phyloP scores from a whole-genome alignment of 2,888 invertebrate genomes.

The Drosophila cognata region DNA sequence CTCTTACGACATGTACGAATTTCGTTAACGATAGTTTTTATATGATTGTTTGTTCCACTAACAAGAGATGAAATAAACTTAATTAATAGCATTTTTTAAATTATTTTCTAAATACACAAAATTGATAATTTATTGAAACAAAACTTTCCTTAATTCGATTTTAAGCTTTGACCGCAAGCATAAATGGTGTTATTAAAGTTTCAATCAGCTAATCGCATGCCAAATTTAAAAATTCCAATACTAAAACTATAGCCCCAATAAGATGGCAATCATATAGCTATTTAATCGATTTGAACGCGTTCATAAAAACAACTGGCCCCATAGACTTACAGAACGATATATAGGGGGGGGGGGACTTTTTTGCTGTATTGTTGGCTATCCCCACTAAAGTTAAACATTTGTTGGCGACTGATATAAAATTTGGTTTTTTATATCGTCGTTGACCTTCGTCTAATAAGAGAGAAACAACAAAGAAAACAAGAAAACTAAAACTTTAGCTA shows the following conservation, averaged over 20 bases:
- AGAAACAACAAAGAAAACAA: slow-evolving; percentile 54
- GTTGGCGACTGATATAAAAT: slow-evolving; percentile 69
- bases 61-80: background rate
- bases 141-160: slow-evolving; percentile 16
- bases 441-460: slow-evolving; percentile 78
- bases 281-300: slow-evolving; percentile 76
- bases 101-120: background rate
- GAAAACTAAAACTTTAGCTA: slow-evolving; percentile 70
- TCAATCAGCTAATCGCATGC: slow-evolving; percentile 24
- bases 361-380: background rate
- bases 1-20: no score
- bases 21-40: background rate
- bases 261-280: slow-evolving; percentile 49
- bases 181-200: slow-evolving; percentile 36
- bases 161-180: background rate
- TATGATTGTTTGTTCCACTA: background rate
- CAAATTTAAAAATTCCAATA: slow-evolving; percentile 25
- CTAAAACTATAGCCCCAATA: slow-evolving; percentile 35
- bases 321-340: slow-evolving; percentile 50
- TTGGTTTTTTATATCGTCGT: slow-evolving; percentile 77
- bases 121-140: background rate
- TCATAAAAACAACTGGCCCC: slow-evolving; percentile 53
- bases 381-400: slow-evolving; percentile 29
- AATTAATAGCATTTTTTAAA: background rate
- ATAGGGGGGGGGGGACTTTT: background rate